Evolutionary conservation across 2,888 invertebrate species (phyloP), one percentile per base, ranked within the genome.

Genomic region (Diaphora mendica): DNA sequence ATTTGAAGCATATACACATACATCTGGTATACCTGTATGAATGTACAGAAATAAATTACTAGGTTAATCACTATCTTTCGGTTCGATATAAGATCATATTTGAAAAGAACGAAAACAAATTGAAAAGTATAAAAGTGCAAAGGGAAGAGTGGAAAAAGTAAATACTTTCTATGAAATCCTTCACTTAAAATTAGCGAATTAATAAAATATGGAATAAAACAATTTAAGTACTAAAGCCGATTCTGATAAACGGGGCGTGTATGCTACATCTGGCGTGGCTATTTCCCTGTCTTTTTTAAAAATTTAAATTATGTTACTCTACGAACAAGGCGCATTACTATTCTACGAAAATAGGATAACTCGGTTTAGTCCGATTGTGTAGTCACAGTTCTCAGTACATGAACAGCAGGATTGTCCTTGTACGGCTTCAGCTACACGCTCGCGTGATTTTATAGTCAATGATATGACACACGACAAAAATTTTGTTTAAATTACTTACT

Each of bases 361-460:
- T 80, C 70, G 64, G 71, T 76, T 83, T 80, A 81, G 80, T 73
- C 78, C 74, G 77, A 86, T 86, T 85, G 81, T 78, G 77, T 84
- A 80, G 79, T 80, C 80, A 80, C 86, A 85, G 83, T 83, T 86
- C 81, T 82, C 76, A 82, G 79, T 86, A 77, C 55, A 2, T 65
- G 26, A 68, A 23, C 66, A 69, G 44, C n/a, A 13, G 74, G 72
- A 75, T 82, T 79, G 79, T 71, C 42, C 26, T 55, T 71, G 35
- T 80, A 78, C 8, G 87, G 87, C 79, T 87, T 87, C 87, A 8
- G 68, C 59, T 26, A 48, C 39, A 55, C 42, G 65, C 23, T 55
- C 20, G 72, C 68, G 64, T 77, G 75, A 81, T 83, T 79, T 77
- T 70, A 72, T 51, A 76, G 71, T 33, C 80, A 75, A 79, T 76